Evolutionary conservation across 92 coral and sea anemone species (phyloP).

Genomic region (Palythoa caribaeorum): DNA sequence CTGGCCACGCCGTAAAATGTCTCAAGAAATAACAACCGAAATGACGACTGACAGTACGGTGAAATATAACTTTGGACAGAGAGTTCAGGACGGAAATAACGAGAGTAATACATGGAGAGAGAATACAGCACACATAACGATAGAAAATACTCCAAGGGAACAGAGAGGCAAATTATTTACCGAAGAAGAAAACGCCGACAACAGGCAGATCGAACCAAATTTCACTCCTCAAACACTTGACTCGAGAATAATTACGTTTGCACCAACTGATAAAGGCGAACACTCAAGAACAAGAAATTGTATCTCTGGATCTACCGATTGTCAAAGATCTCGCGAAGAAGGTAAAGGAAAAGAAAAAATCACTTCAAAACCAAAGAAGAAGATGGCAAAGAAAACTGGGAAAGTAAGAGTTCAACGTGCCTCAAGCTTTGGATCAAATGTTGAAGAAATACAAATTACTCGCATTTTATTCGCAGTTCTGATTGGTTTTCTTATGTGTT

Average conservation of each 20-base stretch:
- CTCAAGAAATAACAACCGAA: not conserved
- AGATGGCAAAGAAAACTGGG: not conserved
- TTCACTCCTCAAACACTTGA: not conserved
- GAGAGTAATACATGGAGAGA: not conserved
- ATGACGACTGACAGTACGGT: not conserved
- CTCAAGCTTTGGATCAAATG: conserved; percentile 9
- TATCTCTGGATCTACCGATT: not conserved
- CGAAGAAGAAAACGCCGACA: not conserved
- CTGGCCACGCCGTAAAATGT: not conserved
- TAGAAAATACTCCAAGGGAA: not conserved
- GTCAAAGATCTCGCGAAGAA: not conserved
- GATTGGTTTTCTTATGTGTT: conserved; percentile 32
- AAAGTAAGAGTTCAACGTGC: not conserved
- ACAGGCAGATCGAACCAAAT: not conserved
- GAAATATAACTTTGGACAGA: not conserved
- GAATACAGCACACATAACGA: not conserved
- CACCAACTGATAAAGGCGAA: not conserved
- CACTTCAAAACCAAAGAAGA: not conserved
- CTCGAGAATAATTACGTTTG: not conserved
- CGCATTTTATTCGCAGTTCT: conserved; percentile 30
- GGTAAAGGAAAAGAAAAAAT: not conserved
- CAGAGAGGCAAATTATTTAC: not conserved
- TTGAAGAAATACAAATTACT: conserved; percentile 22
- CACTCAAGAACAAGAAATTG: not conserved
- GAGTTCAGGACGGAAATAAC: not conserved